Evolutionary conservation across 1,140 invertebrate species (phyloP).

Genomic region (Drosophila ficusphila): DNA sequence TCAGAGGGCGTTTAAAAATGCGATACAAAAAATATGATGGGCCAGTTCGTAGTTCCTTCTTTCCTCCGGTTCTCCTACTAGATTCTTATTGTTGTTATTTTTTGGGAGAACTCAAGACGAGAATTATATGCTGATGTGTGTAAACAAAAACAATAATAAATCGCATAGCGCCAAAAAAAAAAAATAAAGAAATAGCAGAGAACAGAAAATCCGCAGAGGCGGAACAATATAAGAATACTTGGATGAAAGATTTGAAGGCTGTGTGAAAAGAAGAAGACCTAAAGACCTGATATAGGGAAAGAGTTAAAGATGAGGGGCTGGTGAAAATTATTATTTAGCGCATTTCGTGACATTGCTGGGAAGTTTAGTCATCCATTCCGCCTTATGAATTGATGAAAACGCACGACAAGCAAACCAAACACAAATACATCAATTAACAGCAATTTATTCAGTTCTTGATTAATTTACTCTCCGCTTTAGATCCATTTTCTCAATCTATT

Average conservation of each 20-base stretch:
- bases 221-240: conserved; percentile 5
- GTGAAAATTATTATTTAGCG: conserved; percentile 30
- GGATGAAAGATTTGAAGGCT: conserved; percentile 20
- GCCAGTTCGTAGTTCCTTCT: too few relatives aligned
- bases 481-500: background rate
- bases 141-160: conserved; percentile 47
- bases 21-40: background rate
- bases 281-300: background rate
- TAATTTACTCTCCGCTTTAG: conserved; percentile 23
- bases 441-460: conserved; percentile 34
- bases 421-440: conserved; percentile 44
- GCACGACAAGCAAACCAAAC: conserved; percentile 36
- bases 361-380: conserved; percentile 14
- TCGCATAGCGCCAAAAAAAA: conserved; percentile 8
- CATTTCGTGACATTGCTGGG: conserved; percentile 27
- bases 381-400: conserved; percentile 29
- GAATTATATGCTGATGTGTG: conserved; percentile 39
- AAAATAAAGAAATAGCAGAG: background rate
- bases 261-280: background rate
- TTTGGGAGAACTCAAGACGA: conserved; percentile 1
- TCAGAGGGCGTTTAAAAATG: background rate
- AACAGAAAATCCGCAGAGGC: conserved; percentile 3
- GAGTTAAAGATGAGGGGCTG: conserved; percentile 2
- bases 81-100: background rate
- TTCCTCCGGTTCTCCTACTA: background rate